Evolutionary conservation across 2,797 vertebrate genomes (phyloP), one percentile per base, ranked within the genome.

Genomic region (Dicrostonyx torquatus): DNA sequence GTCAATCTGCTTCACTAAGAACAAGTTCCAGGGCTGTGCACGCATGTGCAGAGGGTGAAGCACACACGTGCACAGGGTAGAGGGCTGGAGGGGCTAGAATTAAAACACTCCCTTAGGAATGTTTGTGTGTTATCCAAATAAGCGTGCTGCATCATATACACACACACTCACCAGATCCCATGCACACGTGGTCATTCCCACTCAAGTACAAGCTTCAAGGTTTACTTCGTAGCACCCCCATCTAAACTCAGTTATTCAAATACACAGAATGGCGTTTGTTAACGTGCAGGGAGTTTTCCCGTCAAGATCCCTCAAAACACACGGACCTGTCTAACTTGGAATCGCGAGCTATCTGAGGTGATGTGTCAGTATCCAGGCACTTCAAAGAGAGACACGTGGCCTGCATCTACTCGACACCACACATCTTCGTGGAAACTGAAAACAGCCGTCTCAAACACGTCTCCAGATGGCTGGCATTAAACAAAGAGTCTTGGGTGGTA

Each of bases 221-320:
- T 96, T 97, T 97, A 95, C 48, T 75, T 92, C 79, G 45, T 83
- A 92, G 91, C 92, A 93, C 64, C 79, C n/a, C 85, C 78, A 82
- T 64, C 62, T 60, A 66, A 70, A 75, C 88, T 73, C 86, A 95
- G 92, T 91, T 96, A 92, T 89, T 96, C 60, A 94, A 94, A 95
- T 93, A 97, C 37, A 93, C 95, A 77, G 66, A 90, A 80, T 62
- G 93, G 76, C 73, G 53, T 90, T 86, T 94, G 90, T 72, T 90
- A 77, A 91, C 40, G n/a, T 64, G 66, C 58, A 34, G 13, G 37
- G 22, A 55, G 12, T 68, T 92, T 79, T 97, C 72, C 87, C 82
- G 76, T 72, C 14, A 8, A 91, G 62, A 93, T n/a, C 75, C 75
- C 88, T 84, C 86, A 64, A 91, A 77, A 89, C 10, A 73, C 34